phyloP scores from a whole-genome alignment of 2,888 invertebrate genomes.

The Diaperis boleti region DNA sequence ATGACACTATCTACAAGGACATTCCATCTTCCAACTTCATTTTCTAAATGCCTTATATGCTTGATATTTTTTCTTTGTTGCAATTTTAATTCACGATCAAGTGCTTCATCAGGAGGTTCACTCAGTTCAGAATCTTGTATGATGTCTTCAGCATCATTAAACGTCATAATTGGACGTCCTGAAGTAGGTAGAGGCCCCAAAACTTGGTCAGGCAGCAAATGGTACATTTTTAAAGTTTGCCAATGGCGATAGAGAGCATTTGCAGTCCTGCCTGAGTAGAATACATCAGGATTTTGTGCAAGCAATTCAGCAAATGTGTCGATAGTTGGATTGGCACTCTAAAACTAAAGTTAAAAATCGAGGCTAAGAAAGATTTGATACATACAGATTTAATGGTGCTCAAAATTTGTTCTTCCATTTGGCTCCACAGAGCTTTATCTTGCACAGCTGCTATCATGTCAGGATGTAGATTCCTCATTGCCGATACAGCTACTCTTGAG shows the following conservation, averaged over 20 bases:
- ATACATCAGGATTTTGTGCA: constrained; percentile 84
- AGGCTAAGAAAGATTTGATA: constrained; percentile 41
- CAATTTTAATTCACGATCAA: constrained; percentile 83
- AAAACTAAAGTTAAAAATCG: background rate
- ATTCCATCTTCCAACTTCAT: constrained; percentile 89
- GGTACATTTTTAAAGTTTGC: constrained; percentile 92
- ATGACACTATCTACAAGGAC: constrained; percentile 92
- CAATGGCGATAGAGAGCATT: constrained; percentile 90
- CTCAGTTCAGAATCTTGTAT: constrained; percentile 86
- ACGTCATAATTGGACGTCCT: constrained; percentile 72
- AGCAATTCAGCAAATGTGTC: constrained; percentile 89
- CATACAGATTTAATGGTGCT: constrained; percentile 83
- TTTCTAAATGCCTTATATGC: constrained; percentile 90
- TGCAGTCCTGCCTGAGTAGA: constrained; percentile 89
- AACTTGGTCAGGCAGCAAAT: constrained; percentile 89
- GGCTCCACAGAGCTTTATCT: constrained; percentile 89
- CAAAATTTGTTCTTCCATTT: constrained; percentile 88
- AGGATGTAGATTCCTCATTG: constrained; percentile 94
- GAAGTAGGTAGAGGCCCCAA: constrained; percentile 66
- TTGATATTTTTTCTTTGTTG: constrained; percentile 71
- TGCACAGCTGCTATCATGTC: constrained; percentile 90
- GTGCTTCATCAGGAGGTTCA: constrained; percentile 84
- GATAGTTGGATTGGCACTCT: constrained; percentile 79
- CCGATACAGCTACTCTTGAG: constrained; percentile 90
- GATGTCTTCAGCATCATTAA: constrained; percentile 93